phyloP scores from a whole-genome alignment of 2,113 vertebrate species.

The Archocentrus centrarchus region DNA sequence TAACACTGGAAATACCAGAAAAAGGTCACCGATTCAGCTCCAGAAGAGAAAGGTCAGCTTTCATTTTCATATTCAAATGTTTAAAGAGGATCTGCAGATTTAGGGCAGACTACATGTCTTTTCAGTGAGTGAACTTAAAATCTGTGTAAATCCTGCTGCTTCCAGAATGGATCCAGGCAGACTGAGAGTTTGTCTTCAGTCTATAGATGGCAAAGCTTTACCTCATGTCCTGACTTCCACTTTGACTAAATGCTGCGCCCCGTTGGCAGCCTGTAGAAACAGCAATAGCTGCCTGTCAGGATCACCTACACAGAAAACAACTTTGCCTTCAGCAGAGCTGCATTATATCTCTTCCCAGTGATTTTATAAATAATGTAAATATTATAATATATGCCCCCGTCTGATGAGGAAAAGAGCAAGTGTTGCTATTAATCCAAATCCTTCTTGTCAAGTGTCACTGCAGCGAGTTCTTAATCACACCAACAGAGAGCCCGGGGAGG shows the following conservation, averaged over 20 bases:
- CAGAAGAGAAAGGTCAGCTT: conserved; percentile 52
- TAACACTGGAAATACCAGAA: conserved; percentile 66
- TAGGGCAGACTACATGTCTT: neutral
- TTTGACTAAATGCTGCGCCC: conserved; percentile 35
- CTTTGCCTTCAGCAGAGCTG: conserved; percentile 9
- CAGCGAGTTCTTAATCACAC: conserved; percentile 74
- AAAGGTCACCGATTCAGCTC: conserved; percentile 59
- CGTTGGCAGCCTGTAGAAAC: conserved; percentile 13
- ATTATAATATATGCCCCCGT: conserved; percentile 50
- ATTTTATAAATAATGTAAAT: conserved; percentile 72
- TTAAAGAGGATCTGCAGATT: conserved; percentile 18
- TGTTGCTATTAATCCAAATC: conserved; percentile 64
- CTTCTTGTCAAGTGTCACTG: conserved; percentile 68
- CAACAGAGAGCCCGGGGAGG: conserved; percentile 55
- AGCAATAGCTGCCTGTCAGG: conserved; percentile 28
- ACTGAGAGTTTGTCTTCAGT: conserved; percentile 43
- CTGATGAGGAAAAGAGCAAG: conserved; percentile 30
- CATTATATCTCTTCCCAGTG: conserved; percentile 40
- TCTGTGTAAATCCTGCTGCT: conserved; percentile 19
- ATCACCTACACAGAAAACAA: conserved; percentile 22
- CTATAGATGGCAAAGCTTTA: conserved; percentile 56
- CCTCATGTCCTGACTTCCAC: conserved; percentile 47
- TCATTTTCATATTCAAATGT: conserved; percentile 30
- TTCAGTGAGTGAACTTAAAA: neutral
- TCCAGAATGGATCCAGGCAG: conserved; percentile 25